Percentiles rank a stretch among this genome's conserved stretches.
These are phyloP conservation scores for Dasyurus viverrinus DNA, from an alignment of 2,113 vertebrate species.

Conservation along the genomic window DNA sequence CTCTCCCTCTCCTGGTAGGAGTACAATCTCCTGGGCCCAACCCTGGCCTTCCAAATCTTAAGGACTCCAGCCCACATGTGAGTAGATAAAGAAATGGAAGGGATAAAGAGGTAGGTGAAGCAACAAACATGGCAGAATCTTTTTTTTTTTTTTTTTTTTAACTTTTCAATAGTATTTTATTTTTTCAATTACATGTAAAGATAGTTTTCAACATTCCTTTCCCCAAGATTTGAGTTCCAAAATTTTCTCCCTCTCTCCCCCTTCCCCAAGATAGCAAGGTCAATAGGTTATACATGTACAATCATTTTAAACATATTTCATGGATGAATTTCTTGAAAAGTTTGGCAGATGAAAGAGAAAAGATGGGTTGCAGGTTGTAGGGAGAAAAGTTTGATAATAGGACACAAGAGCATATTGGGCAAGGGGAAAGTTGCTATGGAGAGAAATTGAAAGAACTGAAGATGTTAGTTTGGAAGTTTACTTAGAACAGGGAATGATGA, in stretches of 20 bases:
- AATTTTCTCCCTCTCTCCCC: no score
- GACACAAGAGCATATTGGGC: neutral
- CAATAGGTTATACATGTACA: no score
- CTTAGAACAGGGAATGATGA: neutral
- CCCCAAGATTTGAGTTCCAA: no score
- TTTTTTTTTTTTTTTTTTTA: neutral
- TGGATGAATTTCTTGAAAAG: neutral
- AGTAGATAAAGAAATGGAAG: neutral
- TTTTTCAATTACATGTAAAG: no score
- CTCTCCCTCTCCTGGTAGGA: neutral
- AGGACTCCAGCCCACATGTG: accelerated
- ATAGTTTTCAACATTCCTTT: no score
- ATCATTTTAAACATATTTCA: no score
- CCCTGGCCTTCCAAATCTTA: neutral
- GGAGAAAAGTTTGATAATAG: neutral
- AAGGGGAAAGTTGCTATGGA: neutral
- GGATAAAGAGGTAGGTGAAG: neutral
- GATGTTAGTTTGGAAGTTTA: neutral
- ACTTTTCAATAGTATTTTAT: no score
- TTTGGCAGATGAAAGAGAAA: neutral
- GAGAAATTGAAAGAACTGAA: neutral
- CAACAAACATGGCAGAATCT: neutral
- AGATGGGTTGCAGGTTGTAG: neutral
- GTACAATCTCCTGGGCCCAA: neutral
- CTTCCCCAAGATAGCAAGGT: no score